Evolutionary conservation across 2,113 vertebrate species (phyloP).

Genomic region (Nanger granti): DNA sequence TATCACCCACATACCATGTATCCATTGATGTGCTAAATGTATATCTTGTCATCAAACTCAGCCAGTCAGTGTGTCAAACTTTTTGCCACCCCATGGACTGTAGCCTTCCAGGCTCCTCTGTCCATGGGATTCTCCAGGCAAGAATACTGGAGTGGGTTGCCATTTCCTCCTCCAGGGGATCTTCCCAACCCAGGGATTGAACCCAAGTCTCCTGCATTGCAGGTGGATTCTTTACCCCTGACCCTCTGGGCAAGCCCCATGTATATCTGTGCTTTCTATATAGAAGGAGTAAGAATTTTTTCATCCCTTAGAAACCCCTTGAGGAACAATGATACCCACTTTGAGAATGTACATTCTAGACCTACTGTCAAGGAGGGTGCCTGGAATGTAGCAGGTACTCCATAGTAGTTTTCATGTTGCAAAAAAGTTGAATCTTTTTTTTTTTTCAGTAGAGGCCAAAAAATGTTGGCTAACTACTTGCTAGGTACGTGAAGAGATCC

Average conservation of each 20-base stretch:
- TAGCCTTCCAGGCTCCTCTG: neutral
- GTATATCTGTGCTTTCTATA: neutral
- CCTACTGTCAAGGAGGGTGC: rapidly evolving
- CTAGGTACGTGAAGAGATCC: neutral
- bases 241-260: neutral
- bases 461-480: neutral
- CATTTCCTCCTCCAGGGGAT: neutral
- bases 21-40: neutral
- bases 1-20: neutral
- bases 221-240: neutral
- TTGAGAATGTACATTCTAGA: neutral
- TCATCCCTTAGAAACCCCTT: too few relatives aligned
- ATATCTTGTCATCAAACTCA: neutral
- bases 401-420: neutral
- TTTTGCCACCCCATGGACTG: neutral
- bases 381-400: neutral
- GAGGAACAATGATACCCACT: too few relatives aligned
- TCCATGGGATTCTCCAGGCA: neutral
- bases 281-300: neutral
- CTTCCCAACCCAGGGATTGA: neutral
- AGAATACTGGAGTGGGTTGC: neutral
- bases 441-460: neutral
- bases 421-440: neutral
- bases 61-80: neutral
- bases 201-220: neutral